These are phyloP conservation scores for Myopa testacea DNA, from an alignment of 2,888 invertebrate species.

Conservation along the genomic window DNA sequence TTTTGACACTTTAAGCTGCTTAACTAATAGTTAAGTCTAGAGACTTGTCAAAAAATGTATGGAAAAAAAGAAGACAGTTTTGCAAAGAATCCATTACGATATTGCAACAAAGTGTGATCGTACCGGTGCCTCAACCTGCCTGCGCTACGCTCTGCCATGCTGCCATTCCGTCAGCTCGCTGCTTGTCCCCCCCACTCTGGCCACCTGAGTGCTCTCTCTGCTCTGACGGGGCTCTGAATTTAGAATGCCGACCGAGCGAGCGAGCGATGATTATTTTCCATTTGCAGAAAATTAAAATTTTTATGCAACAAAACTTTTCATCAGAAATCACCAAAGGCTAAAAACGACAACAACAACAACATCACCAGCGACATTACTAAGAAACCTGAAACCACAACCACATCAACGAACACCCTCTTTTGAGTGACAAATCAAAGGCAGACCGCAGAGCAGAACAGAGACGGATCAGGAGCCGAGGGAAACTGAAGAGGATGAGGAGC, in stretches of 20 bases:
- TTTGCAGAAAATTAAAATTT: conserved; percentile 38
- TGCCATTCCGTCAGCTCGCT: not conserved
- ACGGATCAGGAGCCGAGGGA: not conserved
- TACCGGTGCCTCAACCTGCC: not conserved
- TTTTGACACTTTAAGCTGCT: conserved; percentile 32
- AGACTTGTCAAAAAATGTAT: conserved; percentile 45
- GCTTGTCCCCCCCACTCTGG: not conserved
- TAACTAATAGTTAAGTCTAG: conserved; percentile 41
- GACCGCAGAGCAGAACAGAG: conserved; percentile 6
- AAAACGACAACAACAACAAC: conserved; percentile 37
- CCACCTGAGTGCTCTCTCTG: not conserved
- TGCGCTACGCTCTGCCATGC: not conserved
- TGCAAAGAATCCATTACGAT: conserved; percentile 31
- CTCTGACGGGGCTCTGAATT: not conserved
- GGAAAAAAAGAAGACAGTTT: conserved; percentile 44
- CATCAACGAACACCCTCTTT: conserved; percentile 19
- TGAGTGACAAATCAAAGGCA: conserved; percentile 64
- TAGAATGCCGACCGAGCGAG: conserved; percentile 1
- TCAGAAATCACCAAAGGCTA: conserved; percentile 55
- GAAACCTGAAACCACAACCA: conserved; percentile 42
- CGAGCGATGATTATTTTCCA: conserved; percentile 36
- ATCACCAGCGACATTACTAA: conserved; percentile 19
- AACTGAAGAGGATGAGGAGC: conserved; percentile 1
- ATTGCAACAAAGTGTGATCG: conserved; percentile 1
- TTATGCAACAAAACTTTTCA: conserved; percentile 56